phyloP scores from a whole-genome alignment of 2,888 invertebrate species.

The Steinernema carpocapsae region DNA sequence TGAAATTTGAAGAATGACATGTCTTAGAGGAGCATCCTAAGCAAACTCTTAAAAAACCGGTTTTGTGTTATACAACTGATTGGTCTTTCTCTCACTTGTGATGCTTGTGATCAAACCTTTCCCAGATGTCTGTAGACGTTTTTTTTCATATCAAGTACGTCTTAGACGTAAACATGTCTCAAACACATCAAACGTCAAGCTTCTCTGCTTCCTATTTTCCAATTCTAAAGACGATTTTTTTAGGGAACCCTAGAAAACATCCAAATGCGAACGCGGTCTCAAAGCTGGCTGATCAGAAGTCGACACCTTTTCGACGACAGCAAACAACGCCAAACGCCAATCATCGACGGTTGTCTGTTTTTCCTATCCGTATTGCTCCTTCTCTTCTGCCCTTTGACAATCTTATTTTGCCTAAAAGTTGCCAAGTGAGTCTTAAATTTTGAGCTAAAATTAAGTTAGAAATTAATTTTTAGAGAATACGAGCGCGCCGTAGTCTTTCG shows the following conservation, averaged over 20 bases:
- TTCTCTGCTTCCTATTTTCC: no score
- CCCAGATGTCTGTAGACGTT: no score
- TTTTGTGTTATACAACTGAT: no score
- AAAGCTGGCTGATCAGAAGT: conserved; percentile 68
- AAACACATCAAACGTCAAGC: no score
- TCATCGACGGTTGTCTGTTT: conserved; percentile 60
- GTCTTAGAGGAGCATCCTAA: no score
- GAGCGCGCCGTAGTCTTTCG: conserved; percentile 87
- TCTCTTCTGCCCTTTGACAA: conserved; percentile 65
- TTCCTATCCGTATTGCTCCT: conserved; percentile 61
- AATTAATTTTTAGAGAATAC: conserved; percentile 69
- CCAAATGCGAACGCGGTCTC: conserved; percentile 66
- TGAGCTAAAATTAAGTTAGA: neutral
- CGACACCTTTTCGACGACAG: conserved; percentile 66
- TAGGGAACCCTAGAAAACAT: conserved; percentile 68
- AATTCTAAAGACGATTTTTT: conserved; percentile 38
- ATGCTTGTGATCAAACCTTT: no score
- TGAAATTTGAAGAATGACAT: no score
- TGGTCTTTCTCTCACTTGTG: no score
- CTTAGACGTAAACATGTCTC: no score
- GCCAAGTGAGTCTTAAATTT: conserved; percentile 55
- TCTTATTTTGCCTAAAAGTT: conserved; percentile 66
- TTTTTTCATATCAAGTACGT: no score
- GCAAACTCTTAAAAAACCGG: no score
- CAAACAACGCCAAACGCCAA: conserved; percentile 49